Base-by-base conservation (phyloP, 2,888 invertebrate genomes). In the Drosophila melanosoma region DNA sequence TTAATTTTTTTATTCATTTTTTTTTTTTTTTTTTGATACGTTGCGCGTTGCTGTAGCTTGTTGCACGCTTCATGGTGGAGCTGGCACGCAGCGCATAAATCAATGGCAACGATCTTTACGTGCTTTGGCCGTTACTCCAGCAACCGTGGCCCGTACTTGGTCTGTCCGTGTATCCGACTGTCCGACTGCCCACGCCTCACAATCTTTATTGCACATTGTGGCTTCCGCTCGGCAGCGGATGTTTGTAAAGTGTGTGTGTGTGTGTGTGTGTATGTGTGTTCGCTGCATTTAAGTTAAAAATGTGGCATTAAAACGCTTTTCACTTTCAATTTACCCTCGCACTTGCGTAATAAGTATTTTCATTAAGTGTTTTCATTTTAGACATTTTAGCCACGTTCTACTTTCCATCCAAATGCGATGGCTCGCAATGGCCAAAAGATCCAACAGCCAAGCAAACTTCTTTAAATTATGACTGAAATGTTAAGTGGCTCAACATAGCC, bases 51-150 rank as follows among this genome's bases (percentile, higher is more conserved):
- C 64, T 67, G 57, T 86, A 77, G 90, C 87, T 89, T 87, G 90
- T 89, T 90, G 90, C 89, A 89, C 81, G 86, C 79, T 76, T 81
- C 85, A 87, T 70, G 89, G 86, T 85, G 58, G 69, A 76, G 32
- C 49, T 71, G 79, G 81, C 89, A 87, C 76, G 89, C 87, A 67
- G 87, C 75, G 75, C 89, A 90, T 87, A 87, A 87, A 87, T 87
- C 87, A 87, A 90, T 90, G 90, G 87, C 85, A 89, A 87, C 85
- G 87, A 90, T 85, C 90, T 85, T 82, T 90, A 87, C 87, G 87
- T 87, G 87, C 89, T 69, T 61, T 69, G 65, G 57, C 52, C 81
- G 77, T 65, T 54, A 71, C 63, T 71, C 65, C 70, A 64, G 81
- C 74, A 52, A 65, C 75, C 66, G 53, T 57, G 60, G 48, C 61